Conservation (phyloP, 2,797 vertebrate species). For the Gephyroberyx darwinii region DNA sequence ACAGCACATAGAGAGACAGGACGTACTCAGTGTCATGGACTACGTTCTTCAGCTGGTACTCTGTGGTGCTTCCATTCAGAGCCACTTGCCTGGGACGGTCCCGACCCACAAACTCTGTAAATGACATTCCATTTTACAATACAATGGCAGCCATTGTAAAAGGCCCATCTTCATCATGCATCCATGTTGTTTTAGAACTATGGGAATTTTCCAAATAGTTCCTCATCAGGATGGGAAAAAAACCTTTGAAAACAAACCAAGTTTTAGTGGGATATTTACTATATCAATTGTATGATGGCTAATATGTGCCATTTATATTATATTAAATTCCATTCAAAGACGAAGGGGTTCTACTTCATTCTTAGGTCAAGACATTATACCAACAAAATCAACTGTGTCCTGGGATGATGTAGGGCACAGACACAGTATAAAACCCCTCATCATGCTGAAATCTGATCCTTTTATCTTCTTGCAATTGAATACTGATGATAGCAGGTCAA, state of each 20-base stretch:
- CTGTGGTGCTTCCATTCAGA: conserved; percentile 81
- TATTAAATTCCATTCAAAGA: not conserved
- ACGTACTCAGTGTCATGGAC: conserved; percentile 88
- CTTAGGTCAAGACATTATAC: too few relatives aligned
- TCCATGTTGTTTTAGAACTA: not conserved
- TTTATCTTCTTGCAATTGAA: too few relatives aligned
- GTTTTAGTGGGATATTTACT: not conserved
- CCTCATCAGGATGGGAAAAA: too few relatives aligned
- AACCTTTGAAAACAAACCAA: not conserved
- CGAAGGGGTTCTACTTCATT: not conserved
- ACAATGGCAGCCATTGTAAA: not conserved
- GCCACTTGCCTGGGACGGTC: conserved; percentile 87
- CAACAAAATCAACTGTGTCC: too few relatives aligned
- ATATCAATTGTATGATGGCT: not conserved
- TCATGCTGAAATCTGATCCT: too few relatives aligned
- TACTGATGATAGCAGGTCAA: too few relatives aligned
- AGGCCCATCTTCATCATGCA: not conserved
- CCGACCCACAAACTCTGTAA: conserved; percentile 83
- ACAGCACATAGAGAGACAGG: conserved; percentile 89
- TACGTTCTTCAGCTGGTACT: conserved; percentile 82
- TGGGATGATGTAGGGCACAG: too few relatives aligned
- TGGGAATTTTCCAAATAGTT: not conserved
- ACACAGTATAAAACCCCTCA: too few relatives aligned
- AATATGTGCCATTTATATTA: not conserved
- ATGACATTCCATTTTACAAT: conserved; percentile 1